These are phyloP conservation scores for Onychostoma macrolepis DNA, from an alignment of 2,113 vertebrate genomes.

Conservation along the genomic window DNA sequence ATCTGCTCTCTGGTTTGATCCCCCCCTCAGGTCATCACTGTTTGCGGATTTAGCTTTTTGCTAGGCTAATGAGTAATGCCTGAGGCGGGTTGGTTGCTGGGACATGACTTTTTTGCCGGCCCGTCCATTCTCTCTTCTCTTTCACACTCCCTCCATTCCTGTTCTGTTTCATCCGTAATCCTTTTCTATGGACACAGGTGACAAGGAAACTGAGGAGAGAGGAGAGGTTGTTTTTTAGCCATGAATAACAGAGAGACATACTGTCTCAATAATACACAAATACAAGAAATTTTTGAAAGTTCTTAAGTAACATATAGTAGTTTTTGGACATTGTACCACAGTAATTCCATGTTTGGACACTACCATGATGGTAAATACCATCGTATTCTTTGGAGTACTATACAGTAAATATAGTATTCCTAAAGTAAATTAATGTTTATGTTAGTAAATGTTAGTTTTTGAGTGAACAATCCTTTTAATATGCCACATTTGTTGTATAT, in stretches of 20 bases:
- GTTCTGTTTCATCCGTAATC: neutral
- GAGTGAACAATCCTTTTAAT: no score
- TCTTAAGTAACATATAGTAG: neutral
- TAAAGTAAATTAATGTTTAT: neutral
- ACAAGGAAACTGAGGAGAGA: neutral
- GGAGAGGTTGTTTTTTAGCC: neutral
- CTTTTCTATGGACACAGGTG: neutral
- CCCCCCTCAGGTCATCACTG: slow-evolving; percentile 17
- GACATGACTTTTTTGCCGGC: neutral
- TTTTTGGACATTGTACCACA: neutral
- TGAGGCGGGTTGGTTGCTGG: neutral
- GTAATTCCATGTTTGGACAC: neutral
- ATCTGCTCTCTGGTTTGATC: slow-evolving; percentile 18
- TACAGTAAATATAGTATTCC: neutral
- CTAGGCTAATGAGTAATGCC: slow-evolving; percentile 29
- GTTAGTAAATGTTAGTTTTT: no score
- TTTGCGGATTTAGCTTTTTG: neutral
- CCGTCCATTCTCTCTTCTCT: neutral
- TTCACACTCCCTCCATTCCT: neutral
- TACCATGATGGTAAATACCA: neutral
- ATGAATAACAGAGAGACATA: neutral
- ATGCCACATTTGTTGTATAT: no score
- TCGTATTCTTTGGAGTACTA: no score
- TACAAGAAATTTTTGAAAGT: neutral
- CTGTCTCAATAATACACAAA: neutral